Evolutionary conservation across 2,888 invertebrate genomes (phyloP).

Genomic region (Piscicola geometra): DNA sequence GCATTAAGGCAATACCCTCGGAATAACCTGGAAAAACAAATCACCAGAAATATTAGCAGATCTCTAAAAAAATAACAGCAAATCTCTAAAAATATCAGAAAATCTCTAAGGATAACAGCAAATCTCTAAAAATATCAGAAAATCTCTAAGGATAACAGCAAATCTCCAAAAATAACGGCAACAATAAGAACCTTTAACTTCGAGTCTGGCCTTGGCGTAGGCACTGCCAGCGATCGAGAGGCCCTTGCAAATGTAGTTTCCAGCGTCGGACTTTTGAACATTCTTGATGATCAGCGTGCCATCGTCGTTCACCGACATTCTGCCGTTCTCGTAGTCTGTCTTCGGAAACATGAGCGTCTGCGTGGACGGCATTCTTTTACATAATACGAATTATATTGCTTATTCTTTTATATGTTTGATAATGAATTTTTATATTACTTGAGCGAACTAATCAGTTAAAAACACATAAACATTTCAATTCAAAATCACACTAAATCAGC

Average conservation of each 20-base stretch:
- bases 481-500: neutral
- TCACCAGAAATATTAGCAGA: too few relatives aligned
- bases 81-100: too few relatives aligned
- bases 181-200: conserved; percentile 52
- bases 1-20: too few relatives aligned
- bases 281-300: conserved; percentile 44
- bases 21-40: too few relatives aligned
- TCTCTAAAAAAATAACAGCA: too few relatives aligned
- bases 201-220: conserved; percentile 49
- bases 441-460: neutral
- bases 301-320: conserved; percentile 78
- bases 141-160: too few relatives aligned
- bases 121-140: too few relatives aligned
- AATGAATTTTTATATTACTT: neutral
- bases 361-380: conserved; percentile 20
- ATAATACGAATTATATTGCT: neutral
- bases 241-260: conserved; percentile 44
- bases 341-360: conserved; percentile 57
- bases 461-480: neutral
- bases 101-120: too few relatives aligned
- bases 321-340: conserved; percentile 58
- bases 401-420: neutral
- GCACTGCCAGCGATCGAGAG: conserved; percentile 61
- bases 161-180: too few relatives aligned
- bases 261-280: conserved; percentile 43